Evolutionary conservation across 2,888 invertebrate genomes (phyloP).

Genomic region (Sphaeridia pumilis): DNA sequence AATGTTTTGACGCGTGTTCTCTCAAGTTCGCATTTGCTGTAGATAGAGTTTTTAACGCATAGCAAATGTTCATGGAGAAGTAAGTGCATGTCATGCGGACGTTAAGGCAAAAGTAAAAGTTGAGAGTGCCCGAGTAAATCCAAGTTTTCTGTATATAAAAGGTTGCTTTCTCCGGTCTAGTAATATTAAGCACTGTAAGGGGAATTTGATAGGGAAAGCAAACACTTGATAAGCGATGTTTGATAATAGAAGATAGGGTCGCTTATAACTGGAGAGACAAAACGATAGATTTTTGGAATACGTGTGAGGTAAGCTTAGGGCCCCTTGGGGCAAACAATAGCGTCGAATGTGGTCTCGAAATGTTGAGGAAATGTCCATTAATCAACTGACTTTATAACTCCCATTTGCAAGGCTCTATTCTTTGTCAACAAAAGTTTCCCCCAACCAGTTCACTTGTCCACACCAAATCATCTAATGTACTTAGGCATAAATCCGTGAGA

Average conservation of each 20-base stretch:
- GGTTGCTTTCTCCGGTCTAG: neutral
- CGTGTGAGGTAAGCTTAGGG: constrained; percentile 2
- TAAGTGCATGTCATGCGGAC: too few species aligned
- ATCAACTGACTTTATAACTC: constrained; percentile 26
- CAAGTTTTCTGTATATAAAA: neutral
- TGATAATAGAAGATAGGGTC: neutral
- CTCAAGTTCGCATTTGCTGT: too few species aligned
- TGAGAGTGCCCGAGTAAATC: too few species aligned
- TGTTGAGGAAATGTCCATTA: constrained; percentile 26
- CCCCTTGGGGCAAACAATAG: constrained; percentile 5
- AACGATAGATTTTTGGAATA: constrained; percentile 14
- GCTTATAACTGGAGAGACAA: neutral
- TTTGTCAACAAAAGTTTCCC: constrained; percentile 15
- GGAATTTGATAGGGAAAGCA: neutral
- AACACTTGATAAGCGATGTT: neutral
- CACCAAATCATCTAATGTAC: neutral
- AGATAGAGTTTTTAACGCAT: too few species aligned
- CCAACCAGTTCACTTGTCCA: neutral
- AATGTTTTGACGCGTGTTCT: too few species aligned
- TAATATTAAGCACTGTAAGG: neutral
- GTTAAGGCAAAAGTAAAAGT: too few species aligned
- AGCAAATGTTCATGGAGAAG: too few species aligned
- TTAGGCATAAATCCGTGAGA: too few species aligned
- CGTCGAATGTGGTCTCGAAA: constrained; percentile 22
- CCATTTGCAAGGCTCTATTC: constrained; percentile 18